These are phyloP conservation scores for Ophion slaviceki DNA, from an alignment of 2,888 invertebrate genomes.

Conservation along the genomic window DNA sequence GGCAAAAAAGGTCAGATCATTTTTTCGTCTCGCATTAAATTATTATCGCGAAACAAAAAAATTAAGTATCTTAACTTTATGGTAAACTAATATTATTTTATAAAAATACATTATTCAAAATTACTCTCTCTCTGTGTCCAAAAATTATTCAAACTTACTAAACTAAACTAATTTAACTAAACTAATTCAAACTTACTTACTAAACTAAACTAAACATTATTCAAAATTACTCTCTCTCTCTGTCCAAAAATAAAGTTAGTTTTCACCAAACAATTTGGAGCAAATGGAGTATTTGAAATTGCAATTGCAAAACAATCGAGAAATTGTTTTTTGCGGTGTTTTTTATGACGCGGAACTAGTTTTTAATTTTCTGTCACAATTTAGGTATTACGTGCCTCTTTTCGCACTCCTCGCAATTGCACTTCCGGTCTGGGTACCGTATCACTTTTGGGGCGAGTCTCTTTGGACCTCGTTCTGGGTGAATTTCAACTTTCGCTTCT, in stretches of 20 bases:
- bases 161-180: too few relatives aligned
- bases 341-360: not conserved
- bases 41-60: not conserved
- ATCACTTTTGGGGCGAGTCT: conserved; percentile 93
- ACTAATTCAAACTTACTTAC: too few relatives aligned
- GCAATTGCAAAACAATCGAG: not conserved
- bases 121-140: too few relatives aligned
- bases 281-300: too few relatives aligned
- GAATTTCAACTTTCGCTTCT: conserved; percentile 93
- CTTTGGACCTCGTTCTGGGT: conserved; percentile 92
- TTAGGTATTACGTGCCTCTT: conserved; percentile 89
- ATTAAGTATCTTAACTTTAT: not conserved
- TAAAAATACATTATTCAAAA: too few relatives aligned
- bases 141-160: too few relatives aligned
- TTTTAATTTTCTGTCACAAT: not conserved
- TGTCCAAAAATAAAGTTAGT: too few relatives aligned
- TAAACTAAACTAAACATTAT: too few relatives aligned
- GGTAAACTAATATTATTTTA: too few relatives aligned
- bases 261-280: too few relatives aligned
- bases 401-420: conserved; percentile 88
- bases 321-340: not conserved
- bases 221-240: too few relatives aligned
- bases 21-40: not conserved
- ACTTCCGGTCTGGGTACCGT: conserved; percentile 91
- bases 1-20: conserved; percentile 87